Evolutionary conservation across 2,797 vertebrate genomes (phyloP).

Genomic region (Cyprinella venusta): DNA sequence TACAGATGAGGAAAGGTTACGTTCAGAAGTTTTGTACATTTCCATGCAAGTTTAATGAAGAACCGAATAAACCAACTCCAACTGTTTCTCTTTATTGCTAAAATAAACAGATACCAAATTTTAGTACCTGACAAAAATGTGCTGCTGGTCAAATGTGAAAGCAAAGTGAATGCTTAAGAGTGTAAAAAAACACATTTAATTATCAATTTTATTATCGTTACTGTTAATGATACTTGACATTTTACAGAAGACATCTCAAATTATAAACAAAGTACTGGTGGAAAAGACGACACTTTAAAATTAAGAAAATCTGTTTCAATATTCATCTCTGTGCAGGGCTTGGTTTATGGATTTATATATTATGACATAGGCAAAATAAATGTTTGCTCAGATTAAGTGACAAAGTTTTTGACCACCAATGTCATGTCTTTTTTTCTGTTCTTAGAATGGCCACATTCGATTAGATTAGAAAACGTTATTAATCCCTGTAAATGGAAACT

Average conservation of each 20-base stretch:
- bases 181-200: too few species aligned
- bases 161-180: neutral
- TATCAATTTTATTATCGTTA: neutral
- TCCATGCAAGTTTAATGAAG: constrained; percentile 22
- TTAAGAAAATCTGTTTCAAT: neutral
- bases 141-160: neutral
- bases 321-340: too few species aligned
- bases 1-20: constrained; percentile 53
- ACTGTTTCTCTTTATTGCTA: neutral
- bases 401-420: too few species aligned
- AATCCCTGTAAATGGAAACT: too few species aligned
- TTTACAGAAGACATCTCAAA: constrained; percentile 1
- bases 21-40: constrained; percentile 49
- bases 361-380: too few species aligned
- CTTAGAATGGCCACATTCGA: too few species aligned
- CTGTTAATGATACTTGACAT: neutral
- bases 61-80: constrained; percentile 8
- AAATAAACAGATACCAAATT: neutral
- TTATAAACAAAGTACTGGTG: neutral
- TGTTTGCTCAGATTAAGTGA: too few species aligned
- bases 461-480: too few species aligned
- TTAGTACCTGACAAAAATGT: neutral
- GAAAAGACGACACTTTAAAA: neutral
- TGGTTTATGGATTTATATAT: neutral
- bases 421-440: too few species aligned